Base-by-base conservation (phyloP, 2,113 vertebrate genomes). In the Cyprinodon variegatus region DNA sequence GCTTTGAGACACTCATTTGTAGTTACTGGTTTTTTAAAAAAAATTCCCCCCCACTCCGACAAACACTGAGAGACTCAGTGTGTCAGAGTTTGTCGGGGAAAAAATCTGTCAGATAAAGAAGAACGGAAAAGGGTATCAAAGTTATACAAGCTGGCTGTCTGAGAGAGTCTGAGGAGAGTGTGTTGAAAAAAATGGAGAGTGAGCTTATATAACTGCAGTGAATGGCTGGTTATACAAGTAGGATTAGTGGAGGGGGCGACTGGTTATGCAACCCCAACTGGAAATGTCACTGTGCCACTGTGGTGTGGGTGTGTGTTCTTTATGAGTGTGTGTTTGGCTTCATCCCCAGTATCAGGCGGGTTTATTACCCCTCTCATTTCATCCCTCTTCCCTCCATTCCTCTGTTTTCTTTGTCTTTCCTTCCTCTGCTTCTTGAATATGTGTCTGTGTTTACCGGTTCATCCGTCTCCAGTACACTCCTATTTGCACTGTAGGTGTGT, bases 211-310 rank as follows among this genome's bases (percentile, higher is more conserved):
- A 93, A 93, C 85, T 96, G 93, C 7, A 83, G 95, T 96, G 57
- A 96, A 96, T 89, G 95, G 95, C 87, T 95, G 96, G 93, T 97
- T 98, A 94, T 88, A 91, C 93, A 94, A 93, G 91, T 86, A 86
- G 90, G 92, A 93, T 91, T 93, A 92, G 83, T 72, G 88, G 82
- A 84, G 88, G 87, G 88, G 86, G 88, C 81, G 83, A 81, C 84
- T 84, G 77, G 83, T 94, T 94, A 93, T 79, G 78, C 88, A 94
- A 94, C 88, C 85, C 79, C 76, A 83, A 82, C 83, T 78, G 87
- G 81, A 93, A 91, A 92, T 93, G 90, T 91, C 91, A 93, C 86
- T 86, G 85, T 90, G 82, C 74, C 86, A 91, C 82, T 78, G 78
- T 70, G 74, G 64, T 83, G 78, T 10, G 40, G 61, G 81, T 36